Base-by-base conservation (phyloP, 2,888 invertebrate species). In the Pachliopta kotzebuea region DNA sequence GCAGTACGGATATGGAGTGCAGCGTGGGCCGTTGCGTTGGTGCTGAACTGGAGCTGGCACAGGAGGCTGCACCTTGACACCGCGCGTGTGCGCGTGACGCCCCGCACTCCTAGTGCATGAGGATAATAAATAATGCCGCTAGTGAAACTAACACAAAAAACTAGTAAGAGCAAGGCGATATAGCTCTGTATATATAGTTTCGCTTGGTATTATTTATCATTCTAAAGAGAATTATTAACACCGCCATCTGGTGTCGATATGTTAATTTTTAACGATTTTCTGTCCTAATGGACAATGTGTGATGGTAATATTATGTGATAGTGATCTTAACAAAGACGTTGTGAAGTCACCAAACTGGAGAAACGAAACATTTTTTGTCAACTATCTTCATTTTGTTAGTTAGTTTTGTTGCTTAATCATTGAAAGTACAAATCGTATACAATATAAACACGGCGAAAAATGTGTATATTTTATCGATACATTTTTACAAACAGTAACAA, bases 61-160 rank as follows among this genome's bases (percentile, higher is more conserved):
- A 92, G 71, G 92, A 92, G 71, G 92, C 92, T 45, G 79, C 84
- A 52, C 92, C 92, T 77, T 92, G 91, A 91, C 88, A 86, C 88
- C 23, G 75, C 80, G 52, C 67, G 53, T 52, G 1, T 45, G 14
- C 66, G 53, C 50, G 7, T 9, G 49, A 37, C 37, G 26, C 42
- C 42, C 42, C 20, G 11, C 37, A 14, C 58, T n/a, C 54, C 55
- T 62, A 59, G 62, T 55, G 31, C 3, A 58, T 2, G n/a, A 26
- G 11, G 14, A 24, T 29, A 18, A 42, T 55, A 61, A 45, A 61
- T 55, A 55, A 59, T 31, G 23, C 26, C 14, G 4, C 24, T 4
- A 11, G 26, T 55, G 55, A 55, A 55, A 61, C 21, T 54, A 4
- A 45, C n/a, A 56, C 21, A 21, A 21, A n/a, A 18, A 45, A n/a